Conservation (phyloP, 2,888 invertebrate species). For the Drosophila prolongata region DNA sequence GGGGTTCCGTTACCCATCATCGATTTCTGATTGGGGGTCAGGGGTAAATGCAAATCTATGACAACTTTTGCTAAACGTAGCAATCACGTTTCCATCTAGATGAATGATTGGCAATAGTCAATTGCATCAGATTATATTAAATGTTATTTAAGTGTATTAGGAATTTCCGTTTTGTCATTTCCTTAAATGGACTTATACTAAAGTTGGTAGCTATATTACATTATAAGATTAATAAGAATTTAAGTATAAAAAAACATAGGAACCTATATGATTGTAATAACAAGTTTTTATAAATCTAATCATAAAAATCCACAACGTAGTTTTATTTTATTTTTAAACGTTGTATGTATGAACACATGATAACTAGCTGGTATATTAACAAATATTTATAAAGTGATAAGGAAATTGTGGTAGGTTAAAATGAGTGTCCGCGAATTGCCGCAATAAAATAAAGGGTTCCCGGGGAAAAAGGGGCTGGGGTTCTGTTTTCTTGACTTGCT, state of each 20-base stretch:
- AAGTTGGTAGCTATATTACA: too few relatives aligned
- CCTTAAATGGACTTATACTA: too few relatives aligned
- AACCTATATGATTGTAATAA: too few relatives aligned
- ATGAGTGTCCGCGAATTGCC: neutral
- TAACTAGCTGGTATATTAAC: neutral
- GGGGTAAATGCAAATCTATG: conserved; percentile 1
- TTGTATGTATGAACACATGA: too few relatives aligned
- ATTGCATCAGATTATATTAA: neutral
- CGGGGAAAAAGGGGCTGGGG: neutral
- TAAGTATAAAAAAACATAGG: too few relatives aligned
- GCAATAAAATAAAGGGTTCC: neutral
- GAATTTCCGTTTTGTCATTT: neutral
- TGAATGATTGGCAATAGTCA: conserved; percentile 5
- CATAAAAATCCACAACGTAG: too few relatives aligned
- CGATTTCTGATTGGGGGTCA: neutral
- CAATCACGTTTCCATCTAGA: conserved; percentile 5
- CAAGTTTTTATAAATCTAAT: too few relatives aligned
- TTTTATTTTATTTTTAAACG: too few relatives aligned
- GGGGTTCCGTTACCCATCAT: conserved; percentile 16
- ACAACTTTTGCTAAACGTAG: neutral
- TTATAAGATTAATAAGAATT: too few relatives aligned
- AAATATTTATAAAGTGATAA: conserved; percentile 6
- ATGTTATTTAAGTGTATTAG: neutral
- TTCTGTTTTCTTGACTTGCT: neutral
- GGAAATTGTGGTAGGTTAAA: conserved; percentile 20